These are phyloP conservation scores for Halocaridina rubra DNA, from an alignment of 2,888 invertebrate species.

Conservation along the genomic window DNA sequence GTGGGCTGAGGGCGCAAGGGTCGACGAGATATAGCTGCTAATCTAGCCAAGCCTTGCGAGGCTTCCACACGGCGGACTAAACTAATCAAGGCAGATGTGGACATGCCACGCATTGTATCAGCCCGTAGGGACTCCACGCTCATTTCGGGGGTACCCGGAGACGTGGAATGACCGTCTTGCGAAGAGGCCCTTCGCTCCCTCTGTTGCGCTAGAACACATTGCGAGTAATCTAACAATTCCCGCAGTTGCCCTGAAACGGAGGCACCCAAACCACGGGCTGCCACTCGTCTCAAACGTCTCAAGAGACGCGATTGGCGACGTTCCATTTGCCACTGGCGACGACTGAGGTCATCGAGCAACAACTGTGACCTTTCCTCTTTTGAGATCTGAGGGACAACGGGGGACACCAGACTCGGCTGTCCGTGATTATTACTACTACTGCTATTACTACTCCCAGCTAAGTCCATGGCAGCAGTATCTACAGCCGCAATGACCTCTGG, in stretches of 20 bases:
- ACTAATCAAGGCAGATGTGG: conserved; percentile 73
- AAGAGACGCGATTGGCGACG: conserved; percentile 79
- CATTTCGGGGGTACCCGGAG: conserved; percentile 33
- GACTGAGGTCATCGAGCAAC: conserved; percentile 31
- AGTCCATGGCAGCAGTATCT: conserved; percentile 13
- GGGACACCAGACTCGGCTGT: neutral
- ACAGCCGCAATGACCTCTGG: conserved; percentile 47
- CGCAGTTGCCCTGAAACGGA: conserved; percentile 83
- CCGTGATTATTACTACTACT: neutral
- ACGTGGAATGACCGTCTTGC: conserved; percentile 25
- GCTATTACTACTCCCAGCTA: no score
- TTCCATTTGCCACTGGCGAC: conserved; percentile 75
- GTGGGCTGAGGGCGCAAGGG: neutral
- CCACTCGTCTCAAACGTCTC: conserved; percentile 80
- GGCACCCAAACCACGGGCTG: conserved; percentile 80
- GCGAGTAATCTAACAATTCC: conserved; percentile 81
- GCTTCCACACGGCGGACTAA: conserved; percentile 73
- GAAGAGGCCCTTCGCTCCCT: conserved; percentile 29
- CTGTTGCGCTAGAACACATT: conserved; percentile 35
- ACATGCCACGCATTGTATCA: conserved; percentile 66
- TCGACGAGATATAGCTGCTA: conserved; percentile 61
- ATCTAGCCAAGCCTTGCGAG: conserved; percentile 67
- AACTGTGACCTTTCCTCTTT: conserved; percentile 26
- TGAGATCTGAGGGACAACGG: conserved; percentile 9
- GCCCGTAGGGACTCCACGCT: conserved; percentile 42